These are phyloP conservation scores for Lethenteron camtschaticum DNA, from an alignment of 2,113 vertebrate genomes.

Conservation along the genomic window DNA sequence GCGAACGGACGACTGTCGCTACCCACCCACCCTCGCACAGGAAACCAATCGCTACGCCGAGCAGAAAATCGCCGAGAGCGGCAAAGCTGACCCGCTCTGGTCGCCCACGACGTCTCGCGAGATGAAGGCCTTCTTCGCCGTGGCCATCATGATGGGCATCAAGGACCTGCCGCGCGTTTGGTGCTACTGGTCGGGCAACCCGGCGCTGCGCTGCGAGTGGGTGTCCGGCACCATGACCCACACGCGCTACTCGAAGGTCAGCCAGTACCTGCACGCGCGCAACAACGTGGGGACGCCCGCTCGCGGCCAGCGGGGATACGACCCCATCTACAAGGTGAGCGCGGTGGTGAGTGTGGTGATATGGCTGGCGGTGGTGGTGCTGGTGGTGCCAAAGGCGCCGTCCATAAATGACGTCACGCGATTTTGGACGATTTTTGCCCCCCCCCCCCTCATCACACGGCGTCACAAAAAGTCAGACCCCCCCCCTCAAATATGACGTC, in stretches of 20 bases:
- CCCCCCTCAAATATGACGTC: too few species aligned
- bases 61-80: slow-evolving; percentile 37
- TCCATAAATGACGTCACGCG: too few species aligned
- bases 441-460: too few species aligned
- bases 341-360: slow-evolving; percentile 29
- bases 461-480: too few species aligned
- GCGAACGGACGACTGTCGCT: too few species aligned
- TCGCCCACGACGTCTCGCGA: slow-evolving; percentile 36
- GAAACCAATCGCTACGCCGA: slow-evolving; percentile 48
- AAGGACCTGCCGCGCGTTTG: slow-evolving; percentile 38
- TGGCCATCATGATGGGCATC: slow-evolving; percentile 43
- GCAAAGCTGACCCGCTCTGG: slow-evolving; percentile 38
- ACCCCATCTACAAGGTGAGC: slow-evolving; percentile 37
- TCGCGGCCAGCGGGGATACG: slow-evolving; percentile 32
- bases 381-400: too few species aligned
- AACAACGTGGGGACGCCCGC: slow-evolving; percentile 27
- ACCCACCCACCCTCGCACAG: slow-evolving; percentile 19
- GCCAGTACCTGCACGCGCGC: slow-evolving; percentile 36
- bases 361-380: too few species aligned
- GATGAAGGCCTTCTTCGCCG: slow-evolving; percentile 34
- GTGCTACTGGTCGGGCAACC: slow-evolving; percentile 47
- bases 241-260: slow-evolving; percentile 35
- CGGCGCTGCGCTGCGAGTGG: slow-evolving; percentile 39
- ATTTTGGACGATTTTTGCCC: too few species aligned
- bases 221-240: slow-evolving; percentile 45